These are phyloP conservation scores for Coboldia fuscipes DNA, from an alignment of 1,140 invertebrate species.

Conservation along the genomic window DNA sequence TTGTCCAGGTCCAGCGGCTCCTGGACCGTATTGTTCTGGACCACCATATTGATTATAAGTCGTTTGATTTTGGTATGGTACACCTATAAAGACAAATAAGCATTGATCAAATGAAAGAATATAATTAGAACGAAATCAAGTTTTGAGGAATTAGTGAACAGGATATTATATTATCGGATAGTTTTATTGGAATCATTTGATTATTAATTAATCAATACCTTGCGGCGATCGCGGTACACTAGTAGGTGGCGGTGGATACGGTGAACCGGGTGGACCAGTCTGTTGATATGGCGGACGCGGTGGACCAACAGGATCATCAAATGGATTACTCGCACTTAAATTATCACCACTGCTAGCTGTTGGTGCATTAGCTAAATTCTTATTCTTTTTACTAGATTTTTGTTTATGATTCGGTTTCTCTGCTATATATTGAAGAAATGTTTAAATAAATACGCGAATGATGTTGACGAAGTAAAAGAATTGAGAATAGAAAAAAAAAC, in stretches of 20 bases:
- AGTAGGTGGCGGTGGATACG: conserved; percentile 13
- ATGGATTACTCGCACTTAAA: conserved; percentile 60
- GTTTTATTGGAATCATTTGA: not conserved
- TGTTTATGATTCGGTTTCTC: not conserved
- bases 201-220: too few relatives aligned
- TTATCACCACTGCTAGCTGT: conserved; percentile 32
- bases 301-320: conserved; percentile 43
- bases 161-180: not conserved
- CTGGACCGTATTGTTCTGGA: conserved; percentile 24
- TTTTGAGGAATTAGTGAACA: conserved; percentile 8
- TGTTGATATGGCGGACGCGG: conserved; percentile 10
- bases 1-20: conserved; percentile 22
- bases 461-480: not conserved
- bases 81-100: conserved; percentile 10
- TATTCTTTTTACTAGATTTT: not conserved
- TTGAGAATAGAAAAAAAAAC: not conserved
- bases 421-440: too few relatives aligned
- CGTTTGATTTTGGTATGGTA: conserved; percentile 26
- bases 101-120: conserved; percentile 8
- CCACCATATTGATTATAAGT: conserved; percentile 20
- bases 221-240: conserved; percentile 18
- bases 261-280: conserved; percentile 13
- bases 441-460: not conserved
- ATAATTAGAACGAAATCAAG: conserved; percentile 1
- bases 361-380: conserved; percentile 19